phyloP scores from a whole-genome alignment of 2,113 vertebrate species.

The Marmota monax region DNA sequence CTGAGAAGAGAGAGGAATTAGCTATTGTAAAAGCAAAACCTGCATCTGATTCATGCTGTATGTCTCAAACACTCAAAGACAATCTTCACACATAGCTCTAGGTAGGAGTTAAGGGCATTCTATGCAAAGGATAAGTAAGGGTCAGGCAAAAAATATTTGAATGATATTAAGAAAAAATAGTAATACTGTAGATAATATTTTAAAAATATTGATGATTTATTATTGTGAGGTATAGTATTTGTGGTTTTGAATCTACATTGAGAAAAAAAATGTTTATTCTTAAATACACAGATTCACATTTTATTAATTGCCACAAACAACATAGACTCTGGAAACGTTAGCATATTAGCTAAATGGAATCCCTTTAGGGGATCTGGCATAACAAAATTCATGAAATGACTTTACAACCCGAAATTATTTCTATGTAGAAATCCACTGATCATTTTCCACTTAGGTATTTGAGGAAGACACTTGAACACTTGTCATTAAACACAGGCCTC shows the following conservation, averaged over 20 bases:
- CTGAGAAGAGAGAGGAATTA: conserved; percentile 4
- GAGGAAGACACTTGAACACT: background rate
- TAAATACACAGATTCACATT: background rate
- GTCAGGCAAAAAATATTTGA: background rate
- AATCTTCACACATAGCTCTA: background rate
- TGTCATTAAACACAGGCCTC: background rate
- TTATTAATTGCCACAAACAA: background rate
- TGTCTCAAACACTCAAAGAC: background rate
- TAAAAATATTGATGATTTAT: background rate
- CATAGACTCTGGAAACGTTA: background rate
- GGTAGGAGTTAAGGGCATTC: background rate
- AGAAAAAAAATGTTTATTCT: conserved; percentile 44
- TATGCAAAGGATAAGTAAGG: background rate
- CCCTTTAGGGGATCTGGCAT: background rate
- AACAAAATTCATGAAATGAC: conserved; percentile 17
- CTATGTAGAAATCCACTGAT: background rate
- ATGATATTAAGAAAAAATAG: background rate
- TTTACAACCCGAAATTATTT: conserved; percentile 29
- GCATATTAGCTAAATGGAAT: background rate
- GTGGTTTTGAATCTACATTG: background rate
- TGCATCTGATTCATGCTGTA: background rate
- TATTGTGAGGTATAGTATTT: background rate
- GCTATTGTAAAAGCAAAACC: background rate
- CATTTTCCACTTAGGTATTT: background rate
- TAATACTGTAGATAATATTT: background rate